These are phyloP conservation scores for Psix sp. DNA, from an alignment of 1,140 invertebrate genomes.

Conservation along the genomic window DNA sequence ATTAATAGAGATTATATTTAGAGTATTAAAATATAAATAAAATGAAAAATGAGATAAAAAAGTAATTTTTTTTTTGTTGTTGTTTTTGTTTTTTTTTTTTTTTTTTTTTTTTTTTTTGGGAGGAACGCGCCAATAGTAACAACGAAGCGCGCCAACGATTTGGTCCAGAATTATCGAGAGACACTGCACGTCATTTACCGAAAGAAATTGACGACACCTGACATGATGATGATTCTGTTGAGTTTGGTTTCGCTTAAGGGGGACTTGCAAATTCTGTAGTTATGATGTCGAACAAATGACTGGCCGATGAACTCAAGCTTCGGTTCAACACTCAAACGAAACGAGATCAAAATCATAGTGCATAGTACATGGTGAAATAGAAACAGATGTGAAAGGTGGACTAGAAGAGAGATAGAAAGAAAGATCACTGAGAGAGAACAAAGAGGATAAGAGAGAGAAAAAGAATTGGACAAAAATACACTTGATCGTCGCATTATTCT, in stretches of 20 bases:
- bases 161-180: conserved; percentile 35
- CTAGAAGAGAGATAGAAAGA: conserved; percentile 13
- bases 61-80: no score
- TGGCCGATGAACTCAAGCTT: not conserved
- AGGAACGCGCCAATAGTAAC: no score
- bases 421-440: conserved; percentile 20
- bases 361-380: conserved; percentile 12
- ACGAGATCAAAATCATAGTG: conserved; percentile 23
- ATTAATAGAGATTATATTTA: no score
- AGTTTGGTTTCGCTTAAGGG: conserved; percentile 2
- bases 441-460: conserved; percentile 8
- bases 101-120: conserved; percentile 1
- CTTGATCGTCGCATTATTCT: conserved; percentile 45
- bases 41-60: no score
- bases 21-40: no score
- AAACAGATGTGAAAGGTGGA: conserved; percentile 13
- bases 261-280: not conserved
- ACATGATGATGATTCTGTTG: conserved; percentile 24
- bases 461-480: conserved; percentile 41
- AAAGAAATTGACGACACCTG: conserved; percentile 19
- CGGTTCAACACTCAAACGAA: conserved; percentile 17
- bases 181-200: conserved; percentile 35
- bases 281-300: not conserved
- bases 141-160: not conserved
- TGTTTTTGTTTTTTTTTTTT: no score